Conservation (phyloP, 2,113 vertebrate species). For the Platysteira castanea region DNA sequence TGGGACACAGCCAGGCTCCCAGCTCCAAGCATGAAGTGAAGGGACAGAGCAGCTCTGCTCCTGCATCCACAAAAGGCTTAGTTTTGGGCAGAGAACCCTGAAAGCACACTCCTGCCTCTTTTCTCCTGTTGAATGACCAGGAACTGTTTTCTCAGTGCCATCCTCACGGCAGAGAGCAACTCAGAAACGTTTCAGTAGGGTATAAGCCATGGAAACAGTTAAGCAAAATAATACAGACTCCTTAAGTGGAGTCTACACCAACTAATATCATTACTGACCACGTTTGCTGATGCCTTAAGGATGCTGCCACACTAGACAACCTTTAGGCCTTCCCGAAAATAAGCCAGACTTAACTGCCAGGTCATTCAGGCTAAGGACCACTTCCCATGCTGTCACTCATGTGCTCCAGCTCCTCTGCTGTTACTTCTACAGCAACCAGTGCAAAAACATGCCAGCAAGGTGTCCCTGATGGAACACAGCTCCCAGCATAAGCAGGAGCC, state of each 20-base stretch:
- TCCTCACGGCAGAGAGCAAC: neutral
- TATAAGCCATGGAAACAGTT: neutral
- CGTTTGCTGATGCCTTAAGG: fast-evolving
- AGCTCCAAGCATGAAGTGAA: neutral
- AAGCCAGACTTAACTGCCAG: neutral
- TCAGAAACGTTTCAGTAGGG: neutral
- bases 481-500: neutral
- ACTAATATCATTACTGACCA: neutral
- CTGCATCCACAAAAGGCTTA: neutral
- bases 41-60: neutral
- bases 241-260: neutral
- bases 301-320: neutral
- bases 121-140: neutral
- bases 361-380: neutral
- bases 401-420: neutral
- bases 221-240: neutral
- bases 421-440: neutral
- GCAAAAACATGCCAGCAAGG: neutral
- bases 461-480: neutral
- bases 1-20: neutral
- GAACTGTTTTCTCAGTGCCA: neutral
- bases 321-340: neutral
- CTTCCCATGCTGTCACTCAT: neutral
- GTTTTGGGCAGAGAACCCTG: neutral
- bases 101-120: neutral